Evolutionary conservation across 2,113 vertebrate species (phyloP), one percentile per base, ranked within the genome.

Genomic region (Camelus bactrianus): DNA sequence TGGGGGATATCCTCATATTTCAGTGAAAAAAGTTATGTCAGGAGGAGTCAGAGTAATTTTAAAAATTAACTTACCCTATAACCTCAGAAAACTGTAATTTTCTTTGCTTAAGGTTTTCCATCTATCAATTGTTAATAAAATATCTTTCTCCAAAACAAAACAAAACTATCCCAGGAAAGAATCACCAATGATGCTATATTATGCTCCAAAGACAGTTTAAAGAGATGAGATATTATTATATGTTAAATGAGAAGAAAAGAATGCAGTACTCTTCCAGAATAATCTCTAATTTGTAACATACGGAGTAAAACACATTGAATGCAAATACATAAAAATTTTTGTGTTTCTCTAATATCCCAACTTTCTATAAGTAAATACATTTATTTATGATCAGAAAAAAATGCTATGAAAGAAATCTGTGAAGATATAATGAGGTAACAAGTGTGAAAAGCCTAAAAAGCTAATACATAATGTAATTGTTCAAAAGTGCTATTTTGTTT

Each of bases 51-150:
- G 17, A 69, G n/a, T 73, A 79, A 70, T 73, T 28, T 60, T 88
- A 42, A 62, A 65, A 83, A 56, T 16, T 91, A 86, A 64, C 16
- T 62, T 54, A 26, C 13, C n/a, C 17, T 75, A 62, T 80, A 46
- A 80, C 0, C n/a, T 86, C 26, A 75, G 42, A 96, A 58, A 90
- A 82, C 52, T 69, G 15, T 62, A 67, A 19, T 95, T 90, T 92
- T 91, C 35, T 80, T 20, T 80, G 32, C 30, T 84, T 79, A 52
- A 73, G 26, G 9, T 72, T 88, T 5, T 73, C 11, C 2, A 46
- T 35, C 28, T 91, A 38, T 83, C 32, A 91, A n/a, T 87, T 77
- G 15, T 65, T 62, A 42, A 91, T 72, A 50, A 89, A 95, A 79
- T 60, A 79, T 1, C 22, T 77, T 87, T 52, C 20, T 72, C 69